Evolutionary conservation across 2,888 invertebrate genomes (phyloP), one percentile per base, ranked within the genome.

Genomic region (Pandemis heparana): DNA sequence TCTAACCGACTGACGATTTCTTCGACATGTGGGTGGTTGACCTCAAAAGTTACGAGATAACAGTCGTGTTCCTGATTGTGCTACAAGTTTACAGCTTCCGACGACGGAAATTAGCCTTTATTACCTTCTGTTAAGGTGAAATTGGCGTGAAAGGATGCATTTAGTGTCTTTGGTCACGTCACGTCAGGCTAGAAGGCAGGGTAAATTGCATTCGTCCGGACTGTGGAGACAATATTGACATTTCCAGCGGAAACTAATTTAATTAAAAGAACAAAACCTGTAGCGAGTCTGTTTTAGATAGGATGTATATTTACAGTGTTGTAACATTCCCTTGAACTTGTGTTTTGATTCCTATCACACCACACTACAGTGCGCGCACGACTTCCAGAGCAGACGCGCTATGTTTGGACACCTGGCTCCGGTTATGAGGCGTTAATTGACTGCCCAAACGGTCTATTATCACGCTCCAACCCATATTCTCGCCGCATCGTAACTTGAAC

Each of bases 31-130:
- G 80, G 79, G 81, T 80, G 79, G 79, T 77, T 83, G 84, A 83
- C 86, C 86, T 81, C 81, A 85, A 84, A 83, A 81, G 23, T 79
- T 66, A 85, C 82, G 78, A 85, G 85, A 87, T 84, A 86, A 87
- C 75, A 76, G 80, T 65, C 70, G 75, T 79, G 79, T 83, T 83
- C 83, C 82, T 75, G 77, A 79, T 75, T 73, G 71, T 56, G 32
- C 18, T 64, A 43, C 53, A 46, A 56, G 56, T 41, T 46, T 39
- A 53, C 14, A 32, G 66, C 66, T 69, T 43, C 60, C 38, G n/a
- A n/a, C 23, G 18, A n/a, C 14, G 59, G 10, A 70, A 74, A 70
- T 43, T 53, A 70, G 53, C 32, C 69, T 43, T 18, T 70, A 61
- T 51, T 32, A 14, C 51, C 43, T 51, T 32, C 18, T 43, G 43